Evolutionary conservation across 1,140 invertebrate genomes (phyloP), one percentile per base, ranked within the genome.

Genomic region (Lethrus apterus): DNA sequence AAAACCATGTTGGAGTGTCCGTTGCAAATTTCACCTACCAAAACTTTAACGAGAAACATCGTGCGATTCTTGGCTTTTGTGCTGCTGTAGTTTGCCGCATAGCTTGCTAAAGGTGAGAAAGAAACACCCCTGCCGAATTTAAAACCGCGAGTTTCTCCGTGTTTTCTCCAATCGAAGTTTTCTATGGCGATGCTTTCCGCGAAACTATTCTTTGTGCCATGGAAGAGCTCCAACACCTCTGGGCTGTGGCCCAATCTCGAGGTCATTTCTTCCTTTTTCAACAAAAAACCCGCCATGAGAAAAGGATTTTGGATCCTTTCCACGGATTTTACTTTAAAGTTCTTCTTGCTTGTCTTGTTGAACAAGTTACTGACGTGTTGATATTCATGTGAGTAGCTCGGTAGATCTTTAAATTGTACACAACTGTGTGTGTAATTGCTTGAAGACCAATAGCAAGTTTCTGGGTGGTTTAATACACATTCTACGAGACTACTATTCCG

Each of bases 101-200:
- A 65, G 32, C 46, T 52, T 2, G 60, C 44, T 21, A 56, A 56
- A 4, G 49, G 40, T n/a, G 56, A 52, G 35, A 65, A 63, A 23
- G 53, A 61, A 0, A 63, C 55, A n/a, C 63, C 63, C 26, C 57
- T 45, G 0, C 63, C 63, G 44, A 55, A 61, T 44, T 48, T 53
- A 32, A 57, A 50, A 0, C 58, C 59, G 19, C 23, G 52, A 14
- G 40, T 45, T 18, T 30, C 7, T 10, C 61, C 61, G 40, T 50
- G 44, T 1, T 46, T 29, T 18, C 61, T 48, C 63, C 63, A 65
- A 46, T 65, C 38, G 31, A 65, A 62, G 52, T 65, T 65, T 30
- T 62, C 42, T 9, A 17, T 20, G 29, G 51, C 54, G 34, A 65
- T 65, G 21, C 30, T 51, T 4, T 44, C 0, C 9, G 57, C 43